These are phyloP conservation scores for Coccyzus lansbergi DNA, from an alignment of 2,797 vertebrate species.

Conservation along the genomic window DNA sequence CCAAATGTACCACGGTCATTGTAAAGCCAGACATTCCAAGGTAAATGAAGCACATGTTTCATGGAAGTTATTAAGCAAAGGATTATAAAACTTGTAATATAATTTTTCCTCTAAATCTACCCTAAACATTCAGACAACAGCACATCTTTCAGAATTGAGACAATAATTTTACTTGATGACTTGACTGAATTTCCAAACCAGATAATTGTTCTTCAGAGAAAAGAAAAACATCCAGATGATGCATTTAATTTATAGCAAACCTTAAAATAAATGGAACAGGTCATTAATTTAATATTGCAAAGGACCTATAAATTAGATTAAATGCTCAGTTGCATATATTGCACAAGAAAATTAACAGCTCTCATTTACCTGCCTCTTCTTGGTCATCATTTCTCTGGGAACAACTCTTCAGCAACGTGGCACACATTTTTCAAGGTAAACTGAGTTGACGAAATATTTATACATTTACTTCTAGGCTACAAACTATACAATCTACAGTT, in stretches of 20 bases:
- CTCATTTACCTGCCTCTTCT: slow-evolving; percentile 1
- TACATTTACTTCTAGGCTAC: neutral
- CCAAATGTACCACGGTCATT: neutral
- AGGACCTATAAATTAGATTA: slow-evolving; percentile 29
- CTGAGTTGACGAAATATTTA: neutral
- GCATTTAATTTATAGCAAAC: slow-evolving; percentile 25
- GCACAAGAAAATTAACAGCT: slow-evolving; percentile 46
- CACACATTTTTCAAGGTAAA: slow-evolving; percentile 19
- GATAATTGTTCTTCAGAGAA: slow-evolving; percentile 13
- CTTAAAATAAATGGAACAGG: slow-evolving; percentile 27
- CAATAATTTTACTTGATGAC: slow-evolving; percentile 10
- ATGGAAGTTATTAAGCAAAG: neutral
- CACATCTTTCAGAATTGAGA: neutral
- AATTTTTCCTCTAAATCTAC: slow-evolving; percentile 7
- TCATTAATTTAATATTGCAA: slow-evolving; percentile 37
- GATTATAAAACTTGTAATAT: neutral
- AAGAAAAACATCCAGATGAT: neutral
- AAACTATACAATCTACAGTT: neutral
- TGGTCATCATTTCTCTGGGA: neutral
- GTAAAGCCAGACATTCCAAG: neutral
- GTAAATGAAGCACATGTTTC: neutral
- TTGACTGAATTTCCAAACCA: slow-evolving; percentile 32
- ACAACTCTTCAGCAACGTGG: neutral
- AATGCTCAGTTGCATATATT: neutral
- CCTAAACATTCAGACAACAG: neutral